Base-by-base conservation (phyloP, 2,113 vertebrate genomes). In the Engraulis encrasicolus region DNA sequence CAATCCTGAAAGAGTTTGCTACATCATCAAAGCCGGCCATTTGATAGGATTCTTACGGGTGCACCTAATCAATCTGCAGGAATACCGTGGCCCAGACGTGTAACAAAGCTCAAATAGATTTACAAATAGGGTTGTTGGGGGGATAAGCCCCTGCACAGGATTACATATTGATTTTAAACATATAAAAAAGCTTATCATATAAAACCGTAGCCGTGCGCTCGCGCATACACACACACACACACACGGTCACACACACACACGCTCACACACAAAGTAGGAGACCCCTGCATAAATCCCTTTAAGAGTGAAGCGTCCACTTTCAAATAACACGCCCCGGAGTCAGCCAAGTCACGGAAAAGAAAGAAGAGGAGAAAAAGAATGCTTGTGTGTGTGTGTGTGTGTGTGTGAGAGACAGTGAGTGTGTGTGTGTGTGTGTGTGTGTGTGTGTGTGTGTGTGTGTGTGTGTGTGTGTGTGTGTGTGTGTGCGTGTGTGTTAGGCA, bases 91-190 rank as follows among this genome's bases (percentile, higher is more conserved):
- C 95, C 97, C 96, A 87, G 94, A 95, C 94, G 95, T 97, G 97
- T 97, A 98, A 99, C 97, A 99, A 99, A 99, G 96, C 97, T 96
- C 97, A 97, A 98, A 98, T 98, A 99, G 98, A 99, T 99, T 99
- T 99, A 99, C 97, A 99, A 99, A 99, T 98, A 96, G 96, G 96
- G 96, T 97, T 96, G 96, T 96, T 96, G 96, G 96, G 90, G 88
- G 98, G 97, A 98, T 99, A 99, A 99, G 98, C 98, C 97, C 96
- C 97, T 98, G 97, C 97, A 99, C 97, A 97, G 98, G 98, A 99
- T 99, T 99, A 99, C 98, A 99, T 99, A 99, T 99, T 99, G 98
- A 99, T 99, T 99, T 99, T 97, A 97, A 99, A 99, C 97, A 97
- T 98, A 99, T 97, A 95, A 95, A 95, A 94, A 93, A 98, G 97